Percentiles rank a stretch among this genome's conserved stretches.
Evolutionary conservation across 2,113 vertebrate species (phyloP).

Genomic region (Pelecanoides urinatrix): DNA sequence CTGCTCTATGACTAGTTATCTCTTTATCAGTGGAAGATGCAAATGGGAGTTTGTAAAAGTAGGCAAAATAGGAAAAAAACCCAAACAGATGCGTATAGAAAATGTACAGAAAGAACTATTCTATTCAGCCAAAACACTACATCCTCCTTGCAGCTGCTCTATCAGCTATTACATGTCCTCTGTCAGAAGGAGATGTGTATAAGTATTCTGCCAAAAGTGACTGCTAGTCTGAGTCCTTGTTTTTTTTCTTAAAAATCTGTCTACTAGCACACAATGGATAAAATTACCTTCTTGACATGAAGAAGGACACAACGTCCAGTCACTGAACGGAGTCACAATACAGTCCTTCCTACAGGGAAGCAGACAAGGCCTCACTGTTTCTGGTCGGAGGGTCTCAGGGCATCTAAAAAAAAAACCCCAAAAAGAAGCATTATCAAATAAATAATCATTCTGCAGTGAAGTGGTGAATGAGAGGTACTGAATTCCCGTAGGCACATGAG

Average conservation of each 20-base stretch:
- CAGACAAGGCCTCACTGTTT: slow-evolving; percentile 87
- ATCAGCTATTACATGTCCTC: neutral
- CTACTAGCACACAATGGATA: neutral
- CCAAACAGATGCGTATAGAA: neutral
- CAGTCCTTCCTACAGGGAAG: slow-evolving; percentile 95
- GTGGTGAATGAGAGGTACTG: neutral
- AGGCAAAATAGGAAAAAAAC: neutral
- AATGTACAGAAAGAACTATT: neutral
- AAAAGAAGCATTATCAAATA: neutral
- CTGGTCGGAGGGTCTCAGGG: slow-evolving; percentile 91
- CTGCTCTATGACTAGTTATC: neutral
- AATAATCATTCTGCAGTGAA: neutral
- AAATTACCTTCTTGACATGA: slow-evolving; percentile 87
- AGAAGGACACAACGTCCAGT: slow-evolving; percentile 88
- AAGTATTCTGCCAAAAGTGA: neutral
- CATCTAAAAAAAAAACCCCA: slow-evolving; percentile 73
- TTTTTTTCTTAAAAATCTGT: neutral
- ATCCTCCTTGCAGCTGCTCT: neutral
- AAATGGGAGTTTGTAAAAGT: neutral
- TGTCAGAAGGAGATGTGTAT: neutral
- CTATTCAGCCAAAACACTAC: neutral
- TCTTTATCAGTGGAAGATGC: neutral
- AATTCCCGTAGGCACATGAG: neutral
- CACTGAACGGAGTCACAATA: slow-evolving; percentile 87
- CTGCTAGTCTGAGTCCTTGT: neutral